A percentile compares a stretch with the other conserved stretches of the same genome.
Conservation (phyloP, 30 jellyfish, hydroid and myxozoan species). For the Pseudorhiza aurosa region DNA sequence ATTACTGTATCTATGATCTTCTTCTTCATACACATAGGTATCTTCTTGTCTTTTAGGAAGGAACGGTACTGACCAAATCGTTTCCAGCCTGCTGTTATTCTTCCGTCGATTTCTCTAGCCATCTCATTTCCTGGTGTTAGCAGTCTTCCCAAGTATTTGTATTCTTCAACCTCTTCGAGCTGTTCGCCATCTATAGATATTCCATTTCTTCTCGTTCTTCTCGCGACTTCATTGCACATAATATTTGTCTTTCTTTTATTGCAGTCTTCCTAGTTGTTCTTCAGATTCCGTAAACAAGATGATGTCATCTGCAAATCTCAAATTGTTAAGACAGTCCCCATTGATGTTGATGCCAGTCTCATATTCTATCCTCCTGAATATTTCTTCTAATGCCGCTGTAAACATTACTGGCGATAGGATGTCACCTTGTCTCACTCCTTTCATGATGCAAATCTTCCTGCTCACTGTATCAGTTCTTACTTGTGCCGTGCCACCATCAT, state of each 20-base stretch:
- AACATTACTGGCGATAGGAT: constrained; percentile 52
- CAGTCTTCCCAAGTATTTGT: constrained; percentile 59
- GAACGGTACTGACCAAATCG: constrained; percentile 65
- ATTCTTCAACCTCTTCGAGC: constrained; percentile 48
- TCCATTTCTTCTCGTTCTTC: too few species aligned
- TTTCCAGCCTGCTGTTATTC: constrained; percentile 64
- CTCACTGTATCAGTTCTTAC: constrained; percentile 40
- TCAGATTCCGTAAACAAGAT: constrained; percentile 59
- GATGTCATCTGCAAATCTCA: constrained; percentile 70
- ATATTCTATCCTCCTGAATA: constrained; percentile 54
- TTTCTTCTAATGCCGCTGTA: constrained; percentile 40
- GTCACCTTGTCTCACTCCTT: constrained; percentile 66
- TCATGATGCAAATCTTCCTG: constrained; percentile 33
- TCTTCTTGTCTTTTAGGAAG: constrained; percentile 52
- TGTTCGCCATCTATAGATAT: constrained; percentile 39
- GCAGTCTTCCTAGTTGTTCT: constrained; percentile 32
- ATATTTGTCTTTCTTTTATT: constrained; percentile 47
- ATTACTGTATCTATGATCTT: constrained; percentile 49
- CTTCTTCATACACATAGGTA: constrained; percentile 56
- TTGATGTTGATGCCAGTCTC: constrained; percentile 63
- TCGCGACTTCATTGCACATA: constrained; percentile 38
- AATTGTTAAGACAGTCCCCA: constrained; percentile 54
- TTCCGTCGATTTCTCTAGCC: constrained; percentile 40
- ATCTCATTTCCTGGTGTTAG: constrained; percentile 52
- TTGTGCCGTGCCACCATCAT: constrained; percentile 52